Base-by-base conservation (phyloP, 2,113 vertebrate species). In the Syngnathus floridae region DNA sequence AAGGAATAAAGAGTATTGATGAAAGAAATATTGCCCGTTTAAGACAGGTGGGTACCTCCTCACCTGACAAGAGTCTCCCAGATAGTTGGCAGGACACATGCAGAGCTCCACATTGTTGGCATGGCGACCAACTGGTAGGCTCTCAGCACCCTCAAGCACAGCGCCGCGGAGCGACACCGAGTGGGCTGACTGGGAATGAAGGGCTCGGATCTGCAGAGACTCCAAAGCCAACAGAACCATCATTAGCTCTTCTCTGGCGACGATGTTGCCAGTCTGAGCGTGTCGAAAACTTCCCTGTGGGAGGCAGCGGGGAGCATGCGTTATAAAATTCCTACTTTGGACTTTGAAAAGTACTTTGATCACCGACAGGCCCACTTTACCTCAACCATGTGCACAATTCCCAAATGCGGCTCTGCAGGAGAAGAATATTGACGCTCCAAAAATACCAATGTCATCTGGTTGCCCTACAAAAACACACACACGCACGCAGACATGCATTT, bases 221-320 rank as follows among this genome's bases (percentile, higher is more conserved):
- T 97, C 95, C 88, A 99, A 89, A 48, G 87, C 85, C 0, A 95
- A 93, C 86, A 99, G 87, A 48, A 99, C 96, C 95, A 99, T 97
- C 97, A 98, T 96, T 49, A 99, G 90, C 78, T 98, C 97, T 86
- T 98, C 95, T 1, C 97, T 92, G 4, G 97, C 96, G 66, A 98
- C 97, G 0, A 87, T 58, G 81, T 91, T 97, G 56, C 95, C 93
- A 0, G 94, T 98, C 84, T 94, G 94, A 0, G 87, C 82, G 40
- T 99, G 97, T 55, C 92, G 92, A 90, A 99, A 99, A 77, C 92
- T 97, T n/a, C 92, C 92, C 95, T 99, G 79, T 0, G 4, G 66
- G 21, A 12, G 67, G 17, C 17, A 10, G 2, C 1, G 12, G 36
- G 2, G 1, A n/a, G 17, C 57, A 59, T 38, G n/a, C 7, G 36